Evolutionary conservation across 2,888 invertebrate genomes (phyloP).

Genomic region (Yponomeuta cagnagella): DNA sequence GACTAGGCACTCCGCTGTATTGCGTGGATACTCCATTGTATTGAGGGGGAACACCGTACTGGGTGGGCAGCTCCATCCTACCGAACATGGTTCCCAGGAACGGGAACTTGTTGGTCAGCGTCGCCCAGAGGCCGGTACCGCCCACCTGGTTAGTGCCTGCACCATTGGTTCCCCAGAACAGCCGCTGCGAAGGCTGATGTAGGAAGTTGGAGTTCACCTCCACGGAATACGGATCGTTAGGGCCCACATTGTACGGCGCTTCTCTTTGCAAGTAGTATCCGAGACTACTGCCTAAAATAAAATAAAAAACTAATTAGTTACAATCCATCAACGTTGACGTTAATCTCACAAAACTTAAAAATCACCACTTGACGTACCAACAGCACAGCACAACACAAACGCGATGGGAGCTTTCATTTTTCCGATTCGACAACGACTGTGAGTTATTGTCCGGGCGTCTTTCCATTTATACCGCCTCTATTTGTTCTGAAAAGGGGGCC

Average conservation of each 20-base stretch:
- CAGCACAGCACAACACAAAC: constrained; percentile 53
- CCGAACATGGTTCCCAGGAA: constrained; percentile 63
- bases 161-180: constrained; percentile 42
- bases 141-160: constrained; percentile 65
- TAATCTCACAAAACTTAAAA: constrained; percentile 2
- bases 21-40: not conserved
- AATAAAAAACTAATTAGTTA: constrained; percentile 8
- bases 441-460: constrained; percentile 59
- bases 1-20: constrained; percentile 16
- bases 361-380: constrained; percentile 52
- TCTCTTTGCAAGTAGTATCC: constrained; percentile 56
- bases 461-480: constrained; percentile 70
- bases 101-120: constrained; percentile 64
- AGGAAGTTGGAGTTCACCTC: constrained; percentile 39
- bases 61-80: constrained; percentile 49
- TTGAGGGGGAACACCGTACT: constrained; percentile 25
- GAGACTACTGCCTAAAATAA: constrained; percentile 49
- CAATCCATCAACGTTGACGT: constrained; percentile 5
- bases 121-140: constrained; percentile 59
- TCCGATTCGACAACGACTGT: constrained; percentile 59
- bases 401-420: constrained; percentile 61
- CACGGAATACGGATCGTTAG: constrained; percentile 51
- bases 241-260: constrained; percentile 50
- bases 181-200: constrained; percentile 55
- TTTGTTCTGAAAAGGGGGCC: constrained; percentile 70